Base-by-base conservation (phyloP, 2,888 invertebrate genomes). In the Drosophila mayaguana region DNA sequence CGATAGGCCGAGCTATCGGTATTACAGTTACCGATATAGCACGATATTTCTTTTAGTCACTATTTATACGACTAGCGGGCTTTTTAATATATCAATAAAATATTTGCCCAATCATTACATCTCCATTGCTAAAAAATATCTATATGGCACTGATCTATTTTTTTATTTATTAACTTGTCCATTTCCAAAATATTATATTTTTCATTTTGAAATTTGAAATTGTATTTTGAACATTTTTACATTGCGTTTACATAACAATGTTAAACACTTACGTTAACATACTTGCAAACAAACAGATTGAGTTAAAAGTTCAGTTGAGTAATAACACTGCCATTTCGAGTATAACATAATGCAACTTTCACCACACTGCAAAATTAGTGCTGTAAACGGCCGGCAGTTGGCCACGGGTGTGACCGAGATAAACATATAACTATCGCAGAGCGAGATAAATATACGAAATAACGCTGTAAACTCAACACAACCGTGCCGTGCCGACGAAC, bases 401-500 rank as follows among this genome's bases (percentile, higher is more conserved):
- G 11, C 25, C 5, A 48, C 57, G 25, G 32, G 77, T 46, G 75
- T n/a, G 36, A 77, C 11, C 8, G 67, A 34, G 71, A 71, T 36
- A 54, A 50, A 51, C 42, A 70, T 76, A 80, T 45, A 32, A 20
- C 32, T 45, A 16, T 20, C 18, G 18, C 32, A 36, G 56, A 86
- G 65, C 46, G 71, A 68, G 78, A 60, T 34, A 61, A 55, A 51
- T 55, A 67, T 72, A 73, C 50, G 18, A 25, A 59, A 60, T 62
- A 80, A 66, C 62, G 67, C 69, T 62, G 63, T 70, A 51, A 75
- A 83, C 51, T 81, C 83, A 86, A 83, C 83, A 83, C 77, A 83
- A 67, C 75, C 64, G 78, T 75, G 80, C 78, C 75, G 87, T 82
- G 83, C 88, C 83, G 83, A 88, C 86, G 86, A 73, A 89, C 80